Evolutionary conservation across 2,113 vertebrate species (phyloP).

Genomic region (Parus major): DNA sequence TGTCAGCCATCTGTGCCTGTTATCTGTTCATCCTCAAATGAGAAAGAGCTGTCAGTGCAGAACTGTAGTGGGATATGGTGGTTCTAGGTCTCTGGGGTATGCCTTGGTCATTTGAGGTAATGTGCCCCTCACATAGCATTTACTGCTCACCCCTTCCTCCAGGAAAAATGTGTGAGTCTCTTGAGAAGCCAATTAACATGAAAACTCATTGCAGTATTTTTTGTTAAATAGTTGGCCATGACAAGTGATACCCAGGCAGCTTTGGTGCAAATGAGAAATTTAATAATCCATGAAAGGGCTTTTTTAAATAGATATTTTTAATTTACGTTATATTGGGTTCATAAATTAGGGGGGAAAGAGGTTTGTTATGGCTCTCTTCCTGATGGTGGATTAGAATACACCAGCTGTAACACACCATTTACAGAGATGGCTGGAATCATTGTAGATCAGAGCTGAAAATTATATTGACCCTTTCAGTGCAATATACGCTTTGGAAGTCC

Average conservation of each 20-base stretch:
- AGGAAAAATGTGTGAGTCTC: neutral
- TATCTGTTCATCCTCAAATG: neutral
- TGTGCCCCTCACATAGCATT: neutral
- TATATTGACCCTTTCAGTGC: neutral
- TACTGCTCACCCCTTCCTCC: neutral
- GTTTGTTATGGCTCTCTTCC: neutral
- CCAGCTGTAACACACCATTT: neutral
- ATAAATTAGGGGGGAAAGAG: neutral
- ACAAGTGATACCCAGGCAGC: neutral
- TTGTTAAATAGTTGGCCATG: neutral
- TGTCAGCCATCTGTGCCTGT: constrained; percentile 11
- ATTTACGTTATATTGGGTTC: neutral
- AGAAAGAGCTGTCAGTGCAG: neutral
- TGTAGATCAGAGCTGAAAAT: neutral
- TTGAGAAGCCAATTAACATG: neutral
- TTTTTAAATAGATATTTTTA: neutral
- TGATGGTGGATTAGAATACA: neutral
- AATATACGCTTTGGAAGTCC: neutral
- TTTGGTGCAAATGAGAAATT: neutral
- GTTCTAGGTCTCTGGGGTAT: neutral
- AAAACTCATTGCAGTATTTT: neutral
- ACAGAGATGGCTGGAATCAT: neutral
- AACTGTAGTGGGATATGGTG: neutral
- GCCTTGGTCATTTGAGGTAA: neutral
- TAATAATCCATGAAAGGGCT: neutral